phyloP scores from a whole-genome alignment of 1,140 invertebrate species.

The Scaptomyza hsui region DNA sequence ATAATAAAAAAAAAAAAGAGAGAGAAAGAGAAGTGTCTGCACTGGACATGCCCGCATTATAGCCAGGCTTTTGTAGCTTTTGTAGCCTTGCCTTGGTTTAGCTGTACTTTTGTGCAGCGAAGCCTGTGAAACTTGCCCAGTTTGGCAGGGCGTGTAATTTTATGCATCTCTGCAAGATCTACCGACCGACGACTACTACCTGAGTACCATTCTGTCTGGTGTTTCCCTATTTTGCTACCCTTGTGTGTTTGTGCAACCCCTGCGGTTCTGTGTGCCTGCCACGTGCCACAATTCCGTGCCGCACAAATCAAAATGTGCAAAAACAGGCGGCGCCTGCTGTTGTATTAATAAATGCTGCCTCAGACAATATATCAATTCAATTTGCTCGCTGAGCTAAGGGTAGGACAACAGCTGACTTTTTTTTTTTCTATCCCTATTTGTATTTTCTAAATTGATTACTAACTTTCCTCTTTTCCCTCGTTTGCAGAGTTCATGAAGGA shows the following conservation, averaged over 20 bases:
- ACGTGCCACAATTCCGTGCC: constrained; percentile 67
- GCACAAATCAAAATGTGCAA: constrained; percentile 75
- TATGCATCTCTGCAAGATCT: constrained; percentile 61
- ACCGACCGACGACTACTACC: constrained; percentile 60
- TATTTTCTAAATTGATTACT: constrained; percentile 46
- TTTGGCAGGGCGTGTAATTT: constrained; percentile 64
- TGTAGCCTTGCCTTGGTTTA: constrained; percentile 8
- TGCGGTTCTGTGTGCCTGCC: constrained; percentile 47
- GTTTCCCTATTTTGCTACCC: constrained; percentile 60
- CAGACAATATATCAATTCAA: constrained; percentile 47
- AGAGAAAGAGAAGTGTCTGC: constrained; percentile 24
- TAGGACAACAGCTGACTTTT: constrained; percentile 65
- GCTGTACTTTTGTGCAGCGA: constrained; percentile 43
- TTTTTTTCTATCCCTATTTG: constrained; percentile 25
- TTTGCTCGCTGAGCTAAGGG: constrained; percentile 5
- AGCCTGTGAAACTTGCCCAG: constrained; percentile 27
- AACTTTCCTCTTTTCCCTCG: constrained; percentile 22
- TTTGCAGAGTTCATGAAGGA: constrained; percentile 84
- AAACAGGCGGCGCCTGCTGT: constrained; percentile 80
- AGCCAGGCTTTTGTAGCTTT: constrained; percentile 1
- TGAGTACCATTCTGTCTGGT: constrained; percentile 46
- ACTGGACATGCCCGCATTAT: constrained; percentile 44
- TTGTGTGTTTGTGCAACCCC: constrained; percentile 18
- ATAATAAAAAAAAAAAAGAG: constrained; percentile 22
- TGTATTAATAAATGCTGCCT: constrained; percentile 8